A percentile compares a stretch with the other conserved stretches of the same genome.
These are phyloP conservation scores for Catonia carolina DNA, from an alignment of 2,888 invertebrate species.

Conservation along the genomic window DNA sequence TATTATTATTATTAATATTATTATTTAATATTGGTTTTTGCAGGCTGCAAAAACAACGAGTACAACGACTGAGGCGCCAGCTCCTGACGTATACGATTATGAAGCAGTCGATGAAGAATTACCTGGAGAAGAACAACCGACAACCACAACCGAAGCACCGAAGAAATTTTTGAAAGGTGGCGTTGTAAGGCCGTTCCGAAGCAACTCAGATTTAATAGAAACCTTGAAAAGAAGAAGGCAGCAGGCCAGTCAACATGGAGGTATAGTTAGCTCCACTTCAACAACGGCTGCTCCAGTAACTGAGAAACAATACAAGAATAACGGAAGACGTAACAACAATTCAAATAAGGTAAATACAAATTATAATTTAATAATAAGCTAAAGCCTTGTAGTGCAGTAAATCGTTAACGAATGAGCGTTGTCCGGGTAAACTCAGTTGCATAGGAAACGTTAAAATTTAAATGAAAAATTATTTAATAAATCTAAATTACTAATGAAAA, in stretches of 20 bases:
- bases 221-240: slow-evolving; percentile 32
- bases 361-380: not conserved
- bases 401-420: too few relatives aligned
- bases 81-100: slow-evolving; percentile 28
- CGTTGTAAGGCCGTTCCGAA: slow-evolving; percentile 33
- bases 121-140: slow-evolving; percentile 10
- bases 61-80: slow-evolving; percentile 26
- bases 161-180: slow-evolving; percentile 27
- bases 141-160: slow-evolving; percentile 31
- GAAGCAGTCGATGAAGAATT: slow-evolving; percentile 19
- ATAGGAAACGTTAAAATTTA: too few relatives aligned
- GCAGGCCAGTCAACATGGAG: slow-evolving; percentile 19
- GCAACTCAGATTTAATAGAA: slow-evolving; percentile 35
- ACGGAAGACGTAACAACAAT: not conserved
- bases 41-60: slow-evolving; percentile 18
- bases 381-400: not conserved
- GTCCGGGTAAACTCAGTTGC: too few relatives aligned
- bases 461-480: too few relatives aligned
- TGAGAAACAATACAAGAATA: not conserved
- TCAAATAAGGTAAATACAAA: not conserved
- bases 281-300: too few relatives aligned
- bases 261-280: slow-evolving; percentile 13
- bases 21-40: too few relatives aligned
- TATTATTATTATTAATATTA: too few relatives aligned
- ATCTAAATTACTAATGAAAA: too few relatives aligned